Percentiles rank a stretch among this genome's conserved stretches.
These are phyloP conservation scores for Coenonympha arcania DNA, from an alignment of 2,888 invertebrate genomes.

Conservation along the genomic window DNA sequence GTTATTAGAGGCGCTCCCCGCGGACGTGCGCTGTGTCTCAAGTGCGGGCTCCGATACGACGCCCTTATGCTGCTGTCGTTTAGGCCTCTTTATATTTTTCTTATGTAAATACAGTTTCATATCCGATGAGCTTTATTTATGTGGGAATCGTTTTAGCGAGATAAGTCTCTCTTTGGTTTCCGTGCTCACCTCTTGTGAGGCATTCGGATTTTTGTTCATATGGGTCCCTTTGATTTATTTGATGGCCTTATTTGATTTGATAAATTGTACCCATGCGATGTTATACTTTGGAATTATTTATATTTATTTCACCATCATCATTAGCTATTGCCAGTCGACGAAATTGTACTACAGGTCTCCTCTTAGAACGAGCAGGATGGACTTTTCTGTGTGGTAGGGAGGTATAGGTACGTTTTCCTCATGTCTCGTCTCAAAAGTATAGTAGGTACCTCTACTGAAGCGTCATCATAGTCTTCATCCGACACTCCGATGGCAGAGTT, in stretches of 20 bases:
- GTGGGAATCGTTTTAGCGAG: slow-evolving; percentile 74
- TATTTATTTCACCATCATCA: no score
- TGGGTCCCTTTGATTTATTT: slow-evolving; percentile 55
- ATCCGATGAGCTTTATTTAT: slow-evolving; percentile 75
- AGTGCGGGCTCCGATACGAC: slow-evolving; percentile 52
- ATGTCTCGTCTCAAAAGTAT: no score
- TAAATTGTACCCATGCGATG: neutral
- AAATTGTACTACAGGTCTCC: no score
- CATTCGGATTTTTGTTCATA: slow-evolving; percentile 60
- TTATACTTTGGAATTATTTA: no score
- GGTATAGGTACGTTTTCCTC: no score
- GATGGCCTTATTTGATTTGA: slow-evolving; percentile 25
- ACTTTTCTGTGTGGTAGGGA: no score
- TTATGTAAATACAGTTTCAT: slow-evolving; percentile 74
- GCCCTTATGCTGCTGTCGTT: slow-evolving; percentile 70
- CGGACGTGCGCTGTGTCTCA: slow-evolving; percentile 61
- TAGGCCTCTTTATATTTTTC: slow-evolving; percentile 74
- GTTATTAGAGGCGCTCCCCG: slow-evolving; percentile 67
- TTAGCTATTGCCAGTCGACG: no score
- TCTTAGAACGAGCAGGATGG: no score
- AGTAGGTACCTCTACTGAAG: no score
- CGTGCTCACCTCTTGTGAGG: slow-evolving; percentile 63
- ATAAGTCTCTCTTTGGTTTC: slow-evolving; percentile 65
- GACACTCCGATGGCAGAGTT: no score
- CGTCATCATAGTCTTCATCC: no score